Evolutionary conservation across 2,888 invertebrate species (phyloP).

Genomic region (Hypomecis atomaria): DNA sequence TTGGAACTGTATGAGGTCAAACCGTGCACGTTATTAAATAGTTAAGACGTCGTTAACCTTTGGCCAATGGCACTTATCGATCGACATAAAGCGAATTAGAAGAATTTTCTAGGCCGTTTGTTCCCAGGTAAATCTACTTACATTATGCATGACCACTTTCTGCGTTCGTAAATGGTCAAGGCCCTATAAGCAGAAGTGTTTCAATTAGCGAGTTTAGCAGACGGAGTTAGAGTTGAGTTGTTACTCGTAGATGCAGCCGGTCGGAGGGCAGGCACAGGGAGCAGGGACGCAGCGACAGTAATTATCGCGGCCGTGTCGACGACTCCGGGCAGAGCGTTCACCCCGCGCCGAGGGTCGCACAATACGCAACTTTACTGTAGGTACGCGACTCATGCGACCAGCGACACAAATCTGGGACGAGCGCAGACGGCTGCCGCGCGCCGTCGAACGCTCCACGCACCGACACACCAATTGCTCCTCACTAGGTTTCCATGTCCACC

Average conservation of each 20-base stretch:
- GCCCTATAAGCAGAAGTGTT: constrained; percentile 49
- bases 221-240: constrained; percentile 44
- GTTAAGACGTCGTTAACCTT: constrained; percentile 65
- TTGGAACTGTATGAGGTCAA: constrained; percentile 57
- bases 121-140: constrained; percentile 19
- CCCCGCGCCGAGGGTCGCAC: constrained; percentile 75
- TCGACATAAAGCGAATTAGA: constrained; percentile 45
- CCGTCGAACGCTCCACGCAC: constrained; percentile 38
- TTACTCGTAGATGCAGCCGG: constrained; percentile 52
- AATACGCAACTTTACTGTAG: constrained; percentile 74
- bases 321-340: constrained; percentile 81
- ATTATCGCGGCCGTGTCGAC: constrained; percentile 81
- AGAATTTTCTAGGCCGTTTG: constrained; percentile 31
- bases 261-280: constrained; percentile 55
- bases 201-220: constrained; percentile 57
- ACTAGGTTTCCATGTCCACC: constrained; percentile 52
- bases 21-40: constrained; percentile 56
- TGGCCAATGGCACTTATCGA: constrained; percentile 53
- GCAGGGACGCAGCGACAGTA: constrained; percentile 76
- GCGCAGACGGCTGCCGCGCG: constrained; percentile 42
- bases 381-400: constrained; percentile 53
- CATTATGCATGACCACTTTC: constrained; percentile 32
- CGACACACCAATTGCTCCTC: constrained; percentile 52
- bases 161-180: constrained; percentile 38
- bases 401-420: constrained; percentile 71